phyloP scores from a whole-genome alignment of 2,888 invertebrate species.

The Papilio gigon region DNA sequence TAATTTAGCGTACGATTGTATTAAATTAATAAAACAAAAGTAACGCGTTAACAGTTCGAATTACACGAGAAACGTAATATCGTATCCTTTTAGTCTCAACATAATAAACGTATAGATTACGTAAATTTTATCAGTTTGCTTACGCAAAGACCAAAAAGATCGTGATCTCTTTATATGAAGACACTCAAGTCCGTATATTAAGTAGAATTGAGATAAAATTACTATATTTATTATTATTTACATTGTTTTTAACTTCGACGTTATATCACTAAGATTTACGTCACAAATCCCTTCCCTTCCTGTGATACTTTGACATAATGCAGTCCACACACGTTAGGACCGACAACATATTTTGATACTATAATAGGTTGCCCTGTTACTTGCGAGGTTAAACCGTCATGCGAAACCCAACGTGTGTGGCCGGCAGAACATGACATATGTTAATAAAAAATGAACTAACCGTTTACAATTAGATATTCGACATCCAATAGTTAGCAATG shows the following conservation, averaged over 20 bases:
- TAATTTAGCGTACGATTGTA: too few relatives aligned
- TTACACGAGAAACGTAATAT: not conserved
- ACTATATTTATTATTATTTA: not conserved
- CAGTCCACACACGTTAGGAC: not conserved
- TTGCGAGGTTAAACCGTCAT: not conserved
- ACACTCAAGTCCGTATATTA: not conserved
- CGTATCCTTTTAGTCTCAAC: not conserved
- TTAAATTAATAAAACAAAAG: too few relatives aligned
- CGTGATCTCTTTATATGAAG: not conserved
- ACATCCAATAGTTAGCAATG: constrained; percentile 17
- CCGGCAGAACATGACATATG: not conserved
- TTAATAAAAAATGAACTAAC: not conserved
- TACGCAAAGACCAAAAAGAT: not conserved
- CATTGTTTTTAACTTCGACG: not conserved
- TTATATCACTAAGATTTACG: not conserved
- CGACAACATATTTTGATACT: not conserved
- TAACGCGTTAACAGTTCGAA: not conserved
- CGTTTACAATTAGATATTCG: not conserved
- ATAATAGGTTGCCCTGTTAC: too few relatives aligned
- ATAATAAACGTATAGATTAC: too few relatives aligned
- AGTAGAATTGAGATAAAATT: not conserved
- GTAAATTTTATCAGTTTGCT: not conserved
- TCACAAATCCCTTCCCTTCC: not conserved
- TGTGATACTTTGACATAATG: not conserved
- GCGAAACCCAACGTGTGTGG: not conserved